Evolutionary conservation across 2,888 invertebrate species (phyloP).

Genomic region (Myathropa florea): DNA sequence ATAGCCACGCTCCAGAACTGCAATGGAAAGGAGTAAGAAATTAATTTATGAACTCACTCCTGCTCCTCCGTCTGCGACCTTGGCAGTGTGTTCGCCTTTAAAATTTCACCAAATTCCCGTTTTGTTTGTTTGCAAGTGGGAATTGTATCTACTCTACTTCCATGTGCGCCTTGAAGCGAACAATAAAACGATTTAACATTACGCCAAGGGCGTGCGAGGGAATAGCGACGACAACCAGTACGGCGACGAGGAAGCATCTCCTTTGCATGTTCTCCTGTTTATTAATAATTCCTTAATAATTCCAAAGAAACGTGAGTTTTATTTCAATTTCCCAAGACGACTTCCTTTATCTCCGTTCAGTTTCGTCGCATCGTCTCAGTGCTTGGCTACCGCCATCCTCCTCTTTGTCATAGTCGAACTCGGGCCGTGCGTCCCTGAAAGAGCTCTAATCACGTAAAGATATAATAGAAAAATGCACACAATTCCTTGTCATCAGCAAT

Average conservation of each 20-base stretch:
- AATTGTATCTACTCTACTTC: neutral
- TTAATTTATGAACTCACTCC: neutral
- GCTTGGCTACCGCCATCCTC: too few relatives aligned
- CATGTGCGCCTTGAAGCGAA: neutral
- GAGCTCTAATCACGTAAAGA: conserved; percentile 62
- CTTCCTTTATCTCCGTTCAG: neutral
- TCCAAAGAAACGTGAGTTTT: conserved; percentile 59
- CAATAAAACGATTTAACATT: conserved; percentile 35
- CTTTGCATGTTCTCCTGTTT: conserved; percentile 55
- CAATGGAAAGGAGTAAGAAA: neutral
- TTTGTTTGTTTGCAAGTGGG: too few relatives aligned
- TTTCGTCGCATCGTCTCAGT: neutral
- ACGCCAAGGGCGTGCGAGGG: neutral
- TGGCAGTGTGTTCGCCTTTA: neutral
- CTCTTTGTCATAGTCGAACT: neutral
- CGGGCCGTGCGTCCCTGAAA: conserved; percentile 26
- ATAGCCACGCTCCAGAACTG: too few relatives aligned
- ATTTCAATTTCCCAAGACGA: conserved; percentile 57
- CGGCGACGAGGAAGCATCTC: conserved; percentile 43
- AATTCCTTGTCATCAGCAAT: conserved; percentile 53
- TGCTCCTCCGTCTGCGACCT: too few relatives aligned
- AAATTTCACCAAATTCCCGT: neutral
- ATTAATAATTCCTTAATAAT: conserved; percentile 67
- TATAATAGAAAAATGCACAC: conserved; percentile 66
- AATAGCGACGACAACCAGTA: conserved; percentile 9